Evolutionary conservation across 2,888 invertebrate genomes (phyloP).

Genomic region (Mythimna pallens): DNA sequence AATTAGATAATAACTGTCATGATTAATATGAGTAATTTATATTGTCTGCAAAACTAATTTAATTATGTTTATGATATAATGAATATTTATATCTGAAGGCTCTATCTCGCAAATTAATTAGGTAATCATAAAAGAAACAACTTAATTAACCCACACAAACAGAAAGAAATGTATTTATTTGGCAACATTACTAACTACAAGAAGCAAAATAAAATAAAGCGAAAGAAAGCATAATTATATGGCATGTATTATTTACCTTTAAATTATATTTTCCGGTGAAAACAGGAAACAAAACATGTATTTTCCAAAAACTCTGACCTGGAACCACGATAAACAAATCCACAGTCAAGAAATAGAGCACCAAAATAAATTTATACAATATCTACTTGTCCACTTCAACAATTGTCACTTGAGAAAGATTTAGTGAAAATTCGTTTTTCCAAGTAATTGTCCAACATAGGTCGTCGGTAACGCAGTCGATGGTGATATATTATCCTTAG

Average conservation of each 20-base stretch:
- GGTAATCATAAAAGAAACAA: conserved; percentile 35
- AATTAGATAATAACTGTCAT: conserved; percentile 61
- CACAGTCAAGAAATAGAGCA: conserved; percentile 79
- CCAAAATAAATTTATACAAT: conserved; percentile 70
- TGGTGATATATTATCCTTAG: conserved; percentile 40
- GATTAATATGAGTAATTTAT: conserved; percentile 53
- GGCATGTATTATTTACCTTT: conserved; percentile 62
- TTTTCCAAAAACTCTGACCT: conserved; percentile 67
- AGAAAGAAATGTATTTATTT: background rate
- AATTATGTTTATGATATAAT: conserved; percentile 48
- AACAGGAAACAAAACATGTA: conserved; percentile 63
- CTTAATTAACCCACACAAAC: conserved; percentile 16
- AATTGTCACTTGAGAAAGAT: conserved; percentile 77
- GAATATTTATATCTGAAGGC: conserved; percentile 48
- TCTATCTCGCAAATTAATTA: conserved; percentile 34
- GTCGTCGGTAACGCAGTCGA: conserved; percentile 35
- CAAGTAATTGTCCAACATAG: conserved; percentile 50
- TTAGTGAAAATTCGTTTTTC: conserved; percentile 62
- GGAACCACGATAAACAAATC: conserved; percentile 76
- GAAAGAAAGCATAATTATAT: conserved; percentile 3
- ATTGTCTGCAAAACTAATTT: conserved; percentile 49
- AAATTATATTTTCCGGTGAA: conserved; percentile 52
- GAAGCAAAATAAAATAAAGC: conserved; percentile 28
- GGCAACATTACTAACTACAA: background rate
- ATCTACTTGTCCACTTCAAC: conserved; percentile 76